Evolutionary conservation across 1,140 invertebrate species (phyloP).

Genomic region (Semibalanus balanoides): DNA sequence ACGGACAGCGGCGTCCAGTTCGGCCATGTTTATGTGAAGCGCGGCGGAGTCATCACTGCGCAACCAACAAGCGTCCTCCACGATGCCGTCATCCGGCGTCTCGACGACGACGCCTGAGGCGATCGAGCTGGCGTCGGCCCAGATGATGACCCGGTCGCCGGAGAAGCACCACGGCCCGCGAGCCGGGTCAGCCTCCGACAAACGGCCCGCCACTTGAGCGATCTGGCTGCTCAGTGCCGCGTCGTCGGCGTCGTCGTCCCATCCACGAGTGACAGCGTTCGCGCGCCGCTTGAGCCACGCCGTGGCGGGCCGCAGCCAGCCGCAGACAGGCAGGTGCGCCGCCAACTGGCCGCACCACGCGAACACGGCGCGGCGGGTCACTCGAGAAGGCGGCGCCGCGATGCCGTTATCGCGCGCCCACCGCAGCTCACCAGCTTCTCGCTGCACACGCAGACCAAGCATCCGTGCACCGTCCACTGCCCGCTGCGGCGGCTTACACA

Average conservation of each 20-base stretch:
- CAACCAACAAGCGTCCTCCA: constrained; percentile 1
- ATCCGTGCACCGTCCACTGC: no score
- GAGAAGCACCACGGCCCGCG: background rate
- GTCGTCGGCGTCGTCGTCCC: background rate
- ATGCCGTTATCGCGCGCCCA: no score
- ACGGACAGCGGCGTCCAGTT: no score
- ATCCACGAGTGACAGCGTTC: background rate
- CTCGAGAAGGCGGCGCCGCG: no score
- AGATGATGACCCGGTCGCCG: background rate
- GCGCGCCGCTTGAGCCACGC: background rate
- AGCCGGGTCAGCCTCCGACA: background rate
- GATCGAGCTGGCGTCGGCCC: background rate
- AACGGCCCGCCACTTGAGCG: background rate
- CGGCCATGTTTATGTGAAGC: constrained; percentile 13
- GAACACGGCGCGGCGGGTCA: no score
- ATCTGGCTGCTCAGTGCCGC: background rate
- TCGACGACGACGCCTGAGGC: background rate
- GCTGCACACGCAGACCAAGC: no score
- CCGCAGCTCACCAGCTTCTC: no score
- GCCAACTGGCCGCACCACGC: no score
- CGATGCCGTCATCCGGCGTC: background rate
- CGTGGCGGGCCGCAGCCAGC: constrained; percentile 7
- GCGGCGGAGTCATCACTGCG: background rate
- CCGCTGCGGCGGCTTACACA: no score
- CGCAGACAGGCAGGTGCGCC: constrained; percentile 6